Base-by-base conservation (phyloP, 2,113 vertebrate species). In the Ptilonorhynchus violaceus region DNA sequence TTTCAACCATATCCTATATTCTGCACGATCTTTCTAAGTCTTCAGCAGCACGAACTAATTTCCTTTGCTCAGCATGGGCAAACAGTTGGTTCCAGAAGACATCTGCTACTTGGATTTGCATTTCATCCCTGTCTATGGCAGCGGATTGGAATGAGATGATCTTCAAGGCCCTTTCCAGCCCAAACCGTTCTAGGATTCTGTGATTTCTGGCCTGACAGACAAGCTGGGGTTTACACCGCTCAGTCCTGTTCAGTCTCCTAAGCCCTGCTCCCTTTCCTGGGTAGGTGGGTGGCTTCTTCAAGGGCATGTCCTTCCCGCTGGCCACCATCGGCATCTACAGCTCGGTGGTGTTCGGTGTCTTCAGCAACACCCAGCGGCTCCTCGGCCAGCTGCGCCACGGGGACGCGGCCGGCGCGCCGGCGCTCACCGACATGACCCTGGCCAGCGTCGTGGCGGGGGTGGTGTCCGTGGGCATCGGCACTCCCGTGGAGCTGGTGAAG, bases 301-400 rank as follows among this genome's bases (percentile, higher is more conserved):
- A 99, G 96, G 99, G 99, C 87, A 98, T 99, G 98, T 99, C 99
- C n/a, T 99, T 99, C 96, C 99, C 99, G 0, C 91, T 99, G 97
- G 99, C 98, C 96, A 99, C 98, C 97, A 97, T 99, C 9, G 98
- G 99, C 0, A 56, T 99, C 77, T 99, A 99, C 97, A 99, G 99
- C 98, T 99, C 99, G 0, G 93, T 99, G 83, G 99, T 99, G 44
- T 99, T 99, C 3, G 99, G 99, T 0, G 98, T 99, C 95, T 99
- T 99, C 98, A 99, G 98, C 88, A 99, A 98, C 95, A 98, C 98
- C 0, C 99, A 99, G 86, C 97, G 98, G 47, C 41, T 99, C 50
- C 98, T 99, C 31, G 97, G 98, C 93, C 97, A 97, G 96, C 97
- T 98, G 73, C 99, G 97, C 87, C 97, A 98, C 18, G 95, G 95